Base-by-base conservation (phyloP, 2,888 invertebrate genomes). In the Pollenia amentaria region DNA sequence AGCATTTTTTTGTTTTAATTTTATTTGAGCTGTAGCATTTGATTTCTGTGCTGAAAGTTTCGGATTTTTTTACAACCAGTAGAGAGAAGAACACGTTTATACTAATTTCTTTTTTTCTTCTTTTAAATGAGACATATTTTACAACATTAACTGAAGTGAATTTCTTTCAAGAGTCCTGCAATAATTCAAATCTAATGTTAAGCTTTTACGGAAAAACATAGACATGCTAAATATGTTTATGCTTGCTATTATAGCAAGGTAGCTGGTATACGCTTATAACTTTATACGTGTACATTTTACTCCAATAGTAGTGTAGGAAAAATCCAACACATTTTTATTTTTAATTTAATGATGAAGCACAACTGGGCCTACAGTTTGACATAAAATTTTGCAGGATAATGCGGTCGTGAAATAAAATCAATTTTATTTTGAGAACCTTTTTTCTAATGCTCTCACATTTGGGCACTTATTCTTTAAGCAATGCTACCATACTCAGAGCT, bases 151-250 rank as follows among this genome's bases (percentile, higher is more conserved):
- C 67, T 79, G 60, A 79, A 67, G 78, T 75, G 73, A 84, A 84
- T 72, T 72, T 65, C 72, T 60, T 77, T 77, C 55, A 64, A 75
- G 78, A 73, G 78, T 67, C 57, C 75, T 79, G 75, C 82, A 82
- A 86, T 82, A 75, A 69, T 51, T 82, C 82, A 79, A 83, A 86
- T 79, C 82, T 83, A 86, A 86, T 75, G 82, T 69, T 64, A 65
- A 76, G 69, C 69, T 21, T 53, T 48, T 38, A 40, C 21, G 67
- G 29, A 16, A n/a, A 60, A n/a, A 29, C 16, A 69, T 12, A 14
- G 10, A 21, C 44, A 14, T 29, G 3, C 21, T 7, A 10, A 18
- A 48, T 62, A 9, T 29, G 16, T 62, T n/a, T 14, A 10, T 48
- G 7, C 11, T 40, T 10, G 46, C 46, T 69, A 80, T n/a, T 29